These are phyloP conservation scores for Acrobasis suavella DNA, from an alignment of 2,888 invertebrate species.

Conservation along the genomic window DNA sequence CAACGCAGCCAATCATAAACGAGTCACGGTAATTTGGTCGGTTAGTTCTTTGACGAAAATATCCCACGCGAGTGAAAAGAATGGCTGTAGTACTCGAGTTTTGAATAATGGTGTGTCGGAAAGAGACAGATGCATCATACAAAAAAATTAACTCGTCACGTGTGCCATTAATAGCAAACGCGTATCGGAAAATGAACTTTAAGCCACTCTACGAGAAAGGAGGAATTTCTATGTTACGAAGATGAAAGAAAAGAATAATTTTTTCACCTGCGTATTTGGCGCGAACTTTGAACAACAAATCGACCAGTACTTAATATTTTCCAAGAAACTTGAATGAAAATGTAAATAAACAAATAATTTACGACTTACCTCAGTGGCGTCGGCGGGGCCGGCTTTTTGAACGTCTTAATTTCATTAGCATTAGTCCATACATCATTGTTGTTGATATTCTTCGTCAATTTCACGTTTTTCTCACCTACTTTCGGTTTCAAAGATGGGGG, in stretches of 20 bases:
- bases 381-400: slow-evolving; percentile 49
- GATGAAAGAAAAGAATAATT: slow-evolving; percentile 23
- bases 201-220: slow-evolving; percentile 22
- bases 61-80: slow-evolving; percentile 48
- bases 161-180: slow-evolving; percentile 42
- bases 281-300: slow-evolving; percentile 45
- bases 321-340: slow-evolving; percentile 26
- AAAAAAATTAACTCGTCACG: slow-evolving; percentile 49
- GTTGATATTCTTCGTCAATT: slow-evolving; percentile 69
- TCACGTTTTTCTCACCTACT: slow-evolving; percentile 52
- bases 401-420: slow-evolving; percentile 53
- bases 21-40: slow-evolving; percentile 44
- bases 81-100: slow-evolving; percentile 37
- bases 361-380: slow-evolving; percentile 56
- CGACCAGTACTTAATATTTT: slow-evolving; percentile 43
- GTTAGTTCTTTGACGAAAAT: slow-evolving; percentile 50
- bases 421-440: slow-evolving; percentile 73
- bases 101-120: slow-evolving; percentile 36
- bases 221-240: not conserved
- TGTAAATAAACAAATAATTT: slow-evolving; percentile 23
- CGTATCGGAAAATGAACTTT: slow-evolving; percentile 36
- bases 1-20: slow-evolving; percentile 34
- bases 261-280: slow-evolving; percentile 34
- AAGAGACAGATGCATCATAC: slow-evolving; percentile 41
- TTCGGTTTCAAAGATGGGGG: slow-evolving; percentile 68